Conservation (phyloP, 2,113 vertebrate genomes). For the Chloropsis cyanopogon region DNA sequence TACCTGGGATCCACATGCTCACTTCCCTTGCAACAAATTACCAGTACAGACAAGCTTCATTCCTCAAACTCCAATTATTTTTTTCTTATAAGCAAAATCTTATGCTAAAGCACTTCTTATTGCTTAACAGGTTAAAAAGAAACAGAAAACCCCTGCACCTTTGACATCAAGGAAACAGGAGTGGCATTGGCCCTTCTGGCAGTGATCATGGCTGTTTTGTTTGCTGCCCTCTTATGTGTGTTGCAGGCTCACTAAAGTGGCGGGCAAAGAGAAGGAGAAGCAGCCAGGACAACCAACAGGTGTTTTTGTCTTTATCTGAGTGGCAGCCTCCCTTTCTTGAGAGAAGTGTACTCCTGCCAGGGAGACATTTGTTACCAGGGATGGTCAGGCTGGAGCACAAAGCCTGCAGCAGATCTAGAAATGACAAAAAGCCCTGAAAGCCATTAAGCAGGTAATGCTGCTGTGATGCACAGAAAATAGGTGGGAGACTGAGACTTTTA, state of each 20-base stretch:
- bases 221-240: background rate
- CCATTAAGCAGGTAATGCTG: fast-evolving
- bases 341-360: background rate
- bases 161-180: background rate
- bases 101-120: background rate
- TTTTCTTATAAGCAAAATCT: background rate
- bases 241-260: background rate
- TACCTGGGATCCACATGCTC: background rate
- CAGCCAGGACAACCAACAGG: background rate
- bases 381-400: background rate
- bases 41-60: background rate
- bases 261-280: background rate
- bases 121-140: background rate
- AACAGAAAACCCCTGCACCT: background rate
- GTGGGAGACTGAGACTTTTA: background rate
- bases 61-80: background rate
- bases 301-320: background rate
- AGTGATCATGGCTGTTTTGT: background rate
- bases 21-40: background rate
- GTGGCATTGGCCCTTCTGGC: background rate
- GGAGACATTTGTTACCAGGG: background rate
- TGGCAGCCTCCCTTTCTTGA: background rate
- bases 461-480: background rate
- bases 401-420: background rate
- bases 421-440: background rate